Evolutionary conservation across 2,797 vertebrate genomes (phyloP).

Genomic region (Cygnus olor): DNA sequence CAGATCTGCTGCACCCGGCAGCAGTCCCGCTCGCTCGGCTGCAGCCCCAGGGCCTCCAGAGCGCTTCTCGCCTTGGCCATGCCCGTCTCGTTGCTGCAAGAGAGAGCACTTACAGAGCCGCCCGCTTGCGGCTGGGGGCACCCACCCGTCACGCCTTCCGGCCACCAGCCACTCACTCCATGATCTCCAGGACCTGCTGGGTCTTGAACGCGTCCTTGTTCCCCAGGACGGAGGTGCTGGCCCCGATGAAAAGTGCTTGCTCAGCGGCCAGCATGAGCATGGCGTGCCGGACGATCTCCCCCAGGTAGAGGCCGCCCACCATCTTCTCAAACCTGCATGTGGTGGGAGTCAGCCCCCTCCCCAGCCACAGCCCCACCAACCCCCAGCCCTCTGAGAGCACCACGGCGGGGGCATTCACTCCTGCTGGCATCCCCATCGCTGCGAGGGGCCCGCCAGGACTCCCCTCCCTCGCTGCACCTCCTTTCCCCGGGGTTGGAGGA

Average conservation of each 20-base stretch:
- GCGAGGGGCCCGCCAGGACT: background rate
- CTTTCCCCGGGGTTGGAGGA: slow-evolving; percentile 80
- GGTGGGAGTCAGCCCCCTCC: background rate
- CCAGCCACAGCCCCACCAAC: background rate
- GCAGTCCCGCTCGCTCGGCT: slow-evolving; percentile 58
- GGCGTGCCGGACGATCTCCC: slow-evolving; percentile 81
- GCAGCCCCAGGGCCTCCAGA: slow-evolving; percentile 77
- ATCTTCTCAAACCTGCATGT: slow-evolving; percentile 88
- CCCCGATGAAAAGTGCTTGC: slow-evolving; percentile 79
- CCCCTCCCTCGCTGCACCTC: slow-evolving; percentile 63
- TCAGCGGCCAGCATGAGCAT: slow-evolving; percentile 75
- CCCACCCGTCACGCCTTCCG: background rate
- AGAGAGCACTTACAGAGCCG: background rate
- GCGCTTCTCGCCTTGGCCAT: slow-evolving; percentile 2
- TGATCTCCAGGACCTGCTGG: slow-evolving; percentile 80
- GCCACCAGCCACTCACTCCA: slow-evolving; percentile 76
- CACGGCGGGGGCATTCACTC: background rate
- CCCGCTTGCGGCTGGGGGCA: accelerated
- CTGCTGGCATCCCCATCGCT: background rate
- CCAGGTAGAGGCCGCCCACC: slow-evolving; percentile 86
- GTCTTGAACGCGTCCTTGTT: slow-evolving; percentile 57
- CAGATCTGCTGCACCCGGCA: slow-evolving; percentile 78
- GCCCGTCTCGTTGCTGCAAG: slow-evolving; percentile 35
- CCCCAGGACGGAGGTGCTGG: slow-evolving; percentile 31
- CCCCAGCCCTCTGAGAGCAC: background rate